A percentile compares a stretch with the other conserved stretches of the same genome.
Evolutionary conservation across 2,888 invertebrate species (phyloP).

Genomic region (Coenonympha glycerion): DNA sequence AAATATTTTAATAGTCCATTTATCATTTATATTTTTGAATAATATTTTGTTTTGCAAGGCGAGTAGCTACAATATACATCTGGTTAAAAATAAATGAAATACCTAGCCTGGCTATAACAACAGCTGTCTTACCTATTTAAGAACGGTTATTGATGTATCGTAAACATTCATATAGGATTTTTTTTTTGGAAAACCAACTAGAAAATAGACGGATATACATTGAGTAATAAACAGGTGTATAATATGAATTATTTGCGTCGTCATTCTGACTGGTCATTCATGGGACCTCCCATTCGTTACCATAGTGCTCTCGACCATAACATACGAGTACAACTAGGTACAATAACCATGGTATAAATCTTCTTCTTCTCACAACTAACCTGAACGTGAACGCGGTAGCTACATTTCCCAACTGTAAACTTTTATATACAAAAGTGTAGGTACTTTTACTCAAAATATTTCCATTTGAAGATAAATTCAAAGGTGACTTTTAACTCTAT

Average conservation of each 20-base stretch:
- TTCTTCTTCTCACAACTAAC: conserved; percentile 32
- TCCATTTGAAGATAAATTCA: not conserved
- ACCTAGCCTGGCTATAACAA: too few species aligned
- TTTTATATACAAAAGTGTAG: not conserved
- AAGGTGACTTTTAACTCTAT: not conserved
- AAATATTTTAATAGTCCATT: too few species aligned
- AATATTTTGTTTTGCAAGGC: too few species aligned
- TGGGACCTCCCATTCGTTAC: conserved; percentile 43
- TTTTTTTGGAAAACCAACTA: too few species aligned
- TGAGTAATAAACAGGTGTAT: conserved; percentile 16
- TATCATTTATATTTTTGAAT: too few species aligned
- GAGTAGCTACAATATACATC: too few species aligned
- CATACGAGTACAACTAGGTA: too few species aligned
- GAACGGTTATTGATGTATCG: too few species aligned
- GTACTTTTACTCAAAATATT: too few species aligned
- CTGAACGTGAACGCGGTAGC: conserved; percentile 25
- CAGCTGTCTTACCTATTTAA: too few species aligned
- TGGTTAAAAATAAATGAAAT: too few species aligned
- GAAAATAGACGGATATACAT: not conserved
- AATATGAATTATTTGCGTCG: conserved; percentile 14
- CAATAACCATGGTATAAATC: conserved; percentile 38
- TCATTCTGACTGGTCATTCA: conserved; percentile 19
- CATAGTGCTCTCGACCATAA: conserved; percentile 56
- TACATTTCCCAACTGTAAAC: conserved; percentile 2
- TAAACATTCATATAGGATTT: too few species aligned